Percentiles rank a stretch among this genome's conserved stretches.
Conservation (phyloP, 2,888 invertebrate species). For the Thera britannica region DNA sequence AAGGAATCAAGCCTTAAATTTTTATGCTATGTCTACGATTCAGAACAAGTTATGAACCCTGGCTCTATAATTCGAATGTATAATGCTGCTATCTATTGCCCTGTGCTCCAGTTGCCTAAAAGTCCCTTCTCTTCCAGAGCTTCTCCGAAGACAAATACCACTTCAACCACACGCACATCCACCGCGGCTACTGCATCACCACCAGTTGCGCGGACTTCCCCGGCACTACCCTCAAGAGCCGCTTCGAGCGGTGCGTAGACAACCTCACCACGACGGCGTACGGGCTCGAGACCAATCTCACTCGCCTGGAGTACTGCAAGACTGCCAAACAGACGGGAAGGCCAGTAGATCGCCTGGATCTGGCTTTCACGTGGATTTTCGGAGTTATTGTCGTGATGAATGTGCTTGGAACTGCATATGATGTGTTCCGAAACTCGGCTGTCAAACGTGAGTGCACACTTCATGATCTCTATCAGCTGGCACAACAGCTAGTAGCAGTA, state of each 20-base stretch:
- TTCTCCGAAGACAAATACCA: slow-evolving; percentile 53
- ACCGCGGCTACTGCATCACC: slow-evolving; percentile 62
- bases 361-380: slow-evolving; percentile 43
- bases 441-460: slow-evolving; percentile 47
- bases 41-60: too few species aligned
- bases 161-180: slow-evolving; percentile 63
- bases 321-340: slow-evolving; percentile 4
- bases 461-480: too few species aligned
- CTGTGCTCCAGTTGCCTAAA: background rate
- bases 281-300: slow-evolving; percentile 51
- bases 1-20: too few species aligned
- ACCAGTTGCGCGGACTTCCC: slow-evolving; percentile 48
- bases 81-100: too few species aligned
- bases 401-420: slow-evolving; percentile 57
- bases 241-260: slow-evolving; percentile 56
- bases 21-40: too few species aligned
- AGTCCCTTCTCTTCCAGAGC: slow-evolving; percentile 44
- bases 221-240: slow-evolving; percentile 29
- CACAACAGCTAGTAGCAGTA: background rate
- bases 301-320: slow-evolving; percentile 52
- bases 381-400: slow-evolving; percentile 49
- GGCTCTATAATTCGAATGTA: too few species aligned
- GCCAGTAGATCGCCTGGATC: slow-evolving; percentile 41
- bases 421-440: slow-evolving; percentile 42
- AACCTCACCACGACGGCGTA: slow-evolving; percentile 42